phyloP scores from a whole-genome alignment of 1,140 invertebrate genomes.

The Mesaphorura yosii region DNA sequence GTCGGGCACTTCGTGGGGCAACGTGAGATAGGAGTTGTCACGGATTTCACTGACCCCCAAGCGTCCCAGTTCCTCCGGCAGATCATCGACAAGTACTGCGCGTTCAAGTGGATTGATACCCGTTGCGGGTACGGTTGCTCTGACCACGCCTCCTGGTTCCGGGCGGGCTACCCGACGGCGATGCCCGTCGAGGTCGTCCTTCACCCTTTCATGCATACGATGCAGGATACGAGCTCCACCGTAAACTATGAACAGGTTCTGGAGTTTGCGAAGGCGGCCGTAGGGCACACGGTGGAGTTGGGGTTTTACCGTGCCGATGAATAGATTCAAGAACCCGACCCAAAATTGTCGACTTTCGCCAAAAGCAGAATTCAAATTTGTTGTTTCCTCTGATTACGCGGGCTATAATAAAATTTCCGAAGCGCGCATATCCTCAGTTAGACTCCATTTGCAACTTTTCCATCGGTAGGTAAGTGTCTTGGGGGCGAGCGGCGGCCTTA shows the following conservation, averaged over 20 bases:
- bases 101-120: neutral
- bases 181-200: constrained; percentile 1
- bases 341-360: too few species aligned
- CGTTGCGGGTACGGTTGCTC: constrained; percentile 14
- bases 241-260: constrained; percentile 8
- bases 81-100: constrained; percentile 6
- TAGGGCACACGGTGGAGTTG: constrained; percentile 12
- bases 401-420: too few species aligned
- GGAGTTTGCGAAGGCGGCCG: constrained; percentile 9
- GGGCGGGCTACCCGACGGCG: constrained; percentile 4
- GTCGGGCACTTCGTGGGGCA: constrained; percentile 6
- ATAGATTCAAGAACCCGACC: too few species aligned
- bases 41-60: neutral
- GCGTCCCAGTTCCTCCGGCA: constrained; percentile 3
- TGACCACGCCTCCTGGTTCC: constrained; percentile 7
- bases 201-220: constrained; percentile 14
- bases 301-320: too few species aligned
- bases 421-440: too few species aligned
- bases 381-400: too few species aligned
- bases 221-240: neutral
- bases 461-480: too few species aligned
- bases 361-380: too few species aligned
- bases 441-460: too few species aligned
- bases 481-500: too few species aligned
- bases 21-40: neutral